Evolutionary conservation across 2,888 invertebrate genomes (phyloP).

Genomic region (Heliconius cydno): DNA sequence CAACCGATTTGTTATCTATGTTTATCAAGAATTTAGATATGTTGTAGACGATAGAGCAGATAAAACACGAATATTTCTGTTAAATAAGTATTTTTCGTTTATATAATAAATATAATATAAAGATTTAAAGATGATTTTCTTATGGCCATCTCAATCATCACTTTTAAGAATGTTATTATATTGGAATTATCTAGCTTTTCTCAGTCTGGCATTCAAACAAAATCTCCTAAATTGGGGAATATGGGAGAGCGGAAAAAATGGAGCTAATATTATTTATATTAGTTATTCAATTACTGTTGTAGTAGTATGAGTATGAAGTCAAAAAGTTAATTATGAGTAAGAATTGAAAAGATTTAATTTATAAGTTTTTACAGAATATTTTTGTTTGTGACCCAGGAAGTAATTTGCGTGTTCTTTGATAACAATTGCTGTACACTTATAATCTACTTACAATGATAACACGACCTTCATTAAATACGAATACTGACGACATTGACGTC

Average conservation of each 20-base stretch:
- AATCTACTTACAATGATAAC: conserved; percentile 70
- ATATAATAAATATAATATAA: not conserved
- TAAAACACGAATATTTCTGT: conserved; percentile 49
- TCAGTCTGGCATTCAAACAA: not conserved
- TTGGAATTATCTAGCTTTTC: not conserved
- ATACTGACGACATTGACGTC: conserved; percentile 47
- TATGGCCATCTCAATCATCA: not conserved
- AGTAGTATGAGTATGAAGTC: not conserved
- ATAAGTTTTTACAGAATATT: conserved; percentile 52
- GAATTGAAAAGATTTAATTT: not conserved
- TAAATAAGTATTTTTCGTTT: conserved; percentile 7
- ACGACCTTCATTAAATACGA: conserved; percentile 63
- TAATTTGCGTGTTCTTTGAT: conserved; percentile 69
- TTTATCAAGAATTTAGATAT: conserved; percentile 54
- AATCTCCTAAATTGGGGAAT: not conserved
- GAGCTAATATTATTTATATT: not conserved
- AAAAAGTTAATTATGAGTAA: not conserved
- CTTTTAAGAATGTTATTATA: not conserved
- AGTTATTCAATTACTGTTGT: too few relatives aligned
- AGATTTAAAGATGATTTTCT: not conserved
- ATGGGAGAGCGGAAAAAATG: not conserved
- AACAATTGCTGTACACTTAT: conserved; percentile 70
- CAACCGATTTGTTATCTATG: conserved; percentile 41
- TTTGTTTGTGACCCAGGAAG: conserved; percentile 75
- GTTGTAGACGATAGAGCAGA: conserved; percentile 48